phyloP scores from a whole-genome alignment of 2,888 invertebrate species.

The Caradrina kadenii region DNA sequence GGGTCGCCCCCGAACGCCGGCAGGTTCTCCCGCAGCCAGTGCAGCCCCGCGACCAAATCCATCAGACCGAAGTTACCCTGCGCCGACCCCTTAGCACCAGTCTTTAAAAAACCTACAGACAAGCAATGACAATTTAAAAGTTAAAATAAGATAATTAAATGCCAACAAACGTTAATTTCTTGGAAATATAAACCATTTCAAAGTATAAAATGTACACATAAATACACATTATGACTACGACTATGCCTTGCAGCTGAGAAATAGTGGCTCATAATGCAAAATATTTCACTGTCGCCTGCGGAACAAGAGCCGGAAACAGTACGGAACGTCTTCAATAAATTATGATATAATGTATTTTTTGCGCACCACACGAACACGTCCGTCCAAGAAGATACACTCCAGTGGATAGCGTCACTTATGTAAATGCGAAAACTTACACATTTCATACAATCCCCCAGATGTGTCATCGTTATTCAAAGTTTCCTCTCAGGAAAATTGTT shows the following conservation, averaged over 20 bases:
- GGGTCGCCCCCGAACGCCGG: conserved; percentile 99
- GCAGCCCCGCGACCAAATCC: conserved; percentile 98
- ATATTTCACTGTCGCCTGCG: conserved; percentile 58
- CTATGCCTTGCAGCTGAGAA: conserved; percentile 47
- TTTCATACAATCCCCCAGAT: conserved; percentile 57
- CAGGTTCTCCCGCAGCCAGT: conserved; percentile 98
- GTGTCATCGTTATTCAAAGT: conserved; percentile 63
- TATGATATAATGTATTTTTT: conserved; percentile 54
- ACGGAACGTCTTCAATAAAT: conserved; percentile 57
- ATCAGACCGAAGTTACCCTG: conserved; percentile 98
- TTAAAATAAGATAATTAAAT: conserved; percentile 5
- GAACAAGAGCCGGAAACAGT: conserved; percentile 51
- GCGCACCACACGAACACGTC: conserved; percentile 30
- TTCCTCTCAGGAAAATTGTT: conserved; percentile 53
- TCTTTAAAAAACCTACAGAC: conserved; percentile 96
- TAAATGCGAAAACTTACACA: conserved; percentile 58
- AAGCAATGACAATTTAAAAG: conserved; percentile 49
- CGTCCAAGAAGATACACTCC: conserved; percentile 42
- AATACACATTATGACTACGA: conserved; percentile 43
- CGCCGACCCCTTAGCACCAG: conserved; percentile 96
- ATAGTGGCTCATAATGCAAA: conserved; percentile 58
- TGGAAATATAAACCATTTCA: conserved; percentile 27
- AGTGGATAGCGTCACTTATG: conserved; percentile 59
- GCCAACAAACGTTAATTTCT: conserved; percentile 19
- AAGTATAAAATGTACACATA: conserved; percentile 40